Percentiles rank a stretch among this genome's conserved stretches.
These are phyloP conservation scores for Papilio protenor DNA, from an alignment of 2,888 invertebrate species.

Conservation along the genomic window DNA sequence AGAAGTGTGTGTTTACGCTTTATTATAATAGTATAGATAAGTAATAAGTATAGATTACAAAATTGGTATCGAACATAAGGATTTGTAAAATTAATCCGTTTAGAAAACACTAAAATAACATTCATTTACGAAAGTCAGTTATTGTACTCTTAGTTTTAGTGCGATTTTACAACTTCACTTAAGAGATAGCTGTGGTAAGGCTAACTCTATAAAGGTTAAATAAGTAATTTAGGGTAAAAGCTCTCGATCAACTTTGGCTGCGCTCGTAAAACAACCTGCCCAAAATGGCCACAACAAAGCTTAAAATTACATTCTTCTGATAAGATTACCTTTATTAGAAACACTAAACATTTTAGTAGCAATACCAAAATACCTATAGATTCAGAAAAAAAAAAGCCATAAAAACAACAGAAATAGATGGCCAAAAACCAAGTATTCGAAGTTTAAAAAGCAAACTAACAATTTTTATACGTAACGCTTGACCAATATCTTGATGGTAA, in stretches of 20 bases:
- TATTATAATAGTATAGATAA: no score
- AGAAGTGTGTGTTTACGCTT: no score
- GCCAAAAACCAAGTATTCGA: no score
- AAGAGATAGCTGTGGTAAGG: background rate
- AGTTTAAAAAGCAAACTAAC: no score
- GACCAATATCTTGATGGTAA: no score
- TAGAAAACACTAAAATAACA: background rate
- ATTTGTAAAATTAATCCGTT: no score
- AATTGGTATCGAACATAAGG: no score
- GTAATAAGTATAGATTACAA: no score
- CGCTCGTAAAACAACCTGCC: constrained; percentile 6
- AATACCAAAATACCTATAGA: background rate
- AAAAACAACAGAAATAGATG: no score
- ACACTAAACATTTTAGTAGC: background rate
- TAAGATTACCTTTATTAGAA: constrained; percentile 11
- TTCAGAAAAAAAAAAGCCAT: background rate
- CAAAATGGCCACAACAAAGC: constrained; percentile 14
- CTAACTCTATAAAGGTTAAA: background rate
- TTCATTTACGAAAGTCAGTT: background rate
- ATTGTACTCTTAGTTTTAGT: background rate
- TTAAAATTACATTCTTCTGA: background rate
- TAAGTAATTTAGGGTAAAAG: constrained; percentile 14
- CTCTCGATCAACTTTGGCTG: constrained; percentile 2
- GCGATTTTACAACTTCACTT: background rate
- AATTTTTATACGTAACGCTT: no score